A percentile compares a stretch with the other conserved stretches of the same genome.
These are phyloP conservation scores for Oceanites oceanicus DNA, from an alignment of 2,113 vertebrate species.

Conservation along the genomic window DNA sequence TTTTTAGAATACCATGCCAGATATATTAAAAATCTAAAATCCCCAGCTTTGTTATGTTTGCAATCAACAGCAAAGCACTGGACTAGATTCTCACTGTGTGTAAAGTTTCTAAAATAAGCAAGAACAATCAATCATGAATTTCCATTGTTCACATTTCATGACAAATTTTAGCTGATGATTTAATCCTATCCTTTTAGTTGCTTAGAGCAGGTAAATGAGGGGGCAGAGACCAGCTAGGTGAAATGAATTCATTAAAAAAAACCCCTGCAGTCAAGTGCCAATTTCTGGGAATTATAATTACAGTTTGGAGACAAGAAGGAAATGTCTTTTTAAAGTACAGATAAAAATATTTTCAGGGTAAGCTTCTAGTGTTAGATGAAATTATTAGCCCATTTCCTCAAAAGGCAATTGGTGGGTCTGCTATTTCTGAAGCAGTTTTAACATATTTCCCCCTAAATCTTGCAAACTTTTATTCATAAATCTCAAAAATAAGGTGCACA, in stretches of 20 bases:
- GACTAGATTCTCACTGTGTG: not conserved
- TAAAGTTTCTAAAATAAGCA: not conserved
- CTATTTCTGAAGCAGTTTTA: not conserved
- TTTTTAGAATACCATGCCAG: not conserved
- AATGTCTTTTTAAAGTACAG: not conserved
- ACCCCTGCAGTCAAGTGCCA: constrained; percentile 5
- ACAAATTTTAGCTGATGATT: not conserved
- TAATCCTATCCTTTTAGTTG: not conserved
- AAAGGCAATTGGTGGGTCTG: not conserved
- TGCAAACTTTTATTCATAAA: not conserved
- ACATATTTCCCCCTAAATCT: not conserved
- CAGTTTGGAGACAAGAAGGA: not conserved
- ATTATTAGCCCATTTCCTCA: not conserved
- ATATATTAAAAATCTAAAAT: not conserved
- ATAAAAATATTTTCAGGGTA: not conserved
- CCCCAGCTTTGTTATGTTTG: not conserved
- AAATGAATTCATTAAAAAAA: constrained; percentile 29
- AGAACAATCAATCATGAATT: not conserved
- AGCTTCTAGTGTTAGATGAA: not conserved
- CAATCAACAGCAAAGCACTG: not conserved
- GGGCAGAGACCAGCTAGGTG: not conserved
- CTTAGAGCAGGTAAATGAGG: not conserved
- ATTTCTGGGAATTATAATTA: constrained; percentile 31
- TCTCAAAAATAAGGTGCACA: not conserved
- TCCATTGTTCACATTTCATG: not conserved